Percentiles rank a stretch among this genome's conserved stretches.
Evolutionary conservation across 1,140 invertebrate genomes (phyloP).

Genomic region (Andricus grossulariae): DNA sequence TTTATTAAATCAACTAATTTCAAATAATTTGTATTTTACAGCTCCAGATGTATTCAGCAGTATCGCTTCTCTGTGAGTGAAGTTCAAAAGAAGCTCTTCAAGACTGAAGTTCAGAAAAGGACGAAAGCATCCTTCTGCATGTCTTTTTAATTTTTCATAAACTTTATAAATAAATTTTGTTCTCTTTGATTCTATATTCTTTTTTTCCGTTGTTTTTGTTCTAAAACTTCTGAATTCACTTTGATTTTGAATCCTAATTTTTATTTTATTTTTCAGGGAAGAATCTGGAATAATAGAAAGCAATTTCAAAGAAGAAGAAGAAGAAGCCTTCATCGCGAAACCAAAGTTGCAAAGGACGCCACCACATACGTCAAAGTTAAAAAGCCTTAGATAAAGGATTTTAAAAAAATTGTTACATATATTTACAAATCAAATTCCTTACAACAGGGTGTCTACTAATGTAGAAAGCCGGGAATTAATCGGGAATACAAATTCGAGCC

Average conservation of each 20-base stretch:
- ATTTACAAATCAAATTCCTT: neutral
- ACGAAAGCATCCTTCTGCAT: neutral
- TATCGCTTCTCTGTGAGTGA: slow-evolving; percentile 63
- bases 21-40: slow-evolving; percentile 49
- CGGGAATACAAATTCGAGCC: no score
- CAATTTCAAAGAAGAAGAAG: slow-evolving; percentile 38
- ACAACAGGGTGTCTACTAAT: no score
- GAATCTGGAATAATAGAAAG: neutral
- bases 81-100: slow-evolving; percentile 34
- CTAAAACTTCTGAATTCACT: neutral
- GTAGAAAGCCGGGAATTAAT: no score
- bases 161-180: slow-evolving; percentile 33
- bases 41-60: slow-evolving; percentile 56
- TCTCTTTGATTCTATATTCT: slow-evolving; percentile 3
- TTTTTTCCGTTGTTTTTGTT: slow-evolving; percentile 16
- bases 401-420: neutral
- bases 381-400: neutral
- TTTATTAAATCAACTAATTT: neutral
- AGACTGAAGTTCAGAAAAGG: slow-evolving; percentile 35
- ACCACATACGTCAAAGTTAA: slow-evolving; percentile 38
- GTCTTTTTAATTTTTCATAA: neutral
- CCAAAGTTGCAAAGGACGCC: slow-evolving; percentile 64
- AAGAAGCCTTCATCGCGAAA: slow-evolving; percentile 63
- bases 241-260: neutral
- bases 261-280: slow-evolving; percentile 5